phyloP scores from a whole-genome alignment of 2,797 vertebrate species.

The Harpagifer antarcticus region DNA sequence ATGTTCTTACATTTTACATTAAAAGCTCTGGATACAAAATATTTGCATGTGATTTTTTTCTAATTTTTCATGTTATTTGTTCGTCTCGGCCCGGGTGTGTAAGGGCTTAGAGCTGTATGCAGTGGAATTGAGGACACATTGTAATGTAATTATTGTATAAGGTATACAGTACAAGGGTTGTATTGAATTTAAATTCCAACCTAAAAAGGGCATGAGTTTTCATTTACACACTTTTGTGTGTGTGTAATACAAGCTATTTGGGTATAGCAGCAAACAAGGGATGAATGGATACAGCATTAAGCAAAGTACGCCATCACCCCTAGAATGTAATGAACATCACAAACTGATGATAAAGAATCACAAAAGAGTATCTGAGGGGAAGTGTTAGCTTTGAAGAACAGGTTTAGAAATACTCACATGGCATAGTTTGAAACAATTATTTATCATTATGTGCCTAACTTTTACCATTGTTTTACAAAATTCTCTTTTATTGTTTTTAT shows the following conservation, averaged over 20 bases:
- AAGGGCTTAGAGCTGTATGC: too few relatives aligned
- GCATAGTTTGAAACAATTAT: too few relatives aligned
- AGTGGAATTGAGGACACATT: neutral
- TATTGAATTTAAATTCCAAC: conserved; percentile 9
- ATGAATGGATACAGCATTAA: neutral
- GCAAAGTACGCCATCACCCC: neutral
- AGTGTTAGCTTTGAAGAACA: neutral
- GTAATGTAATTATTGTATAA: neutral
- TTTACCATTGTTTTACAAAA: too few relatives aligned
- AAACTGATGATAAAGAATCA: neutral
- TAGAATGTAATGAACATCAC: neutral
- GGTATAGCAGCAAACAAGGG: neutral
- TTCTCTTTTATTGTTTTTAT: too few relatives aligned
- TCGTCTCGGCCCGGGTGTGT: too few relatives aligned
- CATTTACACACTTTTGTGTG: neutral
- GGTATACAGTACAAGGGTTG: neutral
- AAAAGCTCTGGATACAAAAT: too few relatives aligned
- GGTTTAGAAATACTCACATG: neutral
- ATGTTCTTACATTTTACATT: too few relatives aligned
- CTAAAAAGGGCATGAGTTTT: neutral
- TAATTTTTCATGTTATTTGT: too few relatives aligned
- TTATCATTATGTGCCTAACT: too few relatives aligned
- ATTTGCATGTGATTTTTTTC: too few relatives aligned
- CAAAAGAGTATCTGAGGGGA: neutral
- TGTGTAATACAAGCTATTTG: neutral